Base-by-base conservation (phyloP, 2,888 invertebrate genomes). In the Euproctis similis region DNA sequence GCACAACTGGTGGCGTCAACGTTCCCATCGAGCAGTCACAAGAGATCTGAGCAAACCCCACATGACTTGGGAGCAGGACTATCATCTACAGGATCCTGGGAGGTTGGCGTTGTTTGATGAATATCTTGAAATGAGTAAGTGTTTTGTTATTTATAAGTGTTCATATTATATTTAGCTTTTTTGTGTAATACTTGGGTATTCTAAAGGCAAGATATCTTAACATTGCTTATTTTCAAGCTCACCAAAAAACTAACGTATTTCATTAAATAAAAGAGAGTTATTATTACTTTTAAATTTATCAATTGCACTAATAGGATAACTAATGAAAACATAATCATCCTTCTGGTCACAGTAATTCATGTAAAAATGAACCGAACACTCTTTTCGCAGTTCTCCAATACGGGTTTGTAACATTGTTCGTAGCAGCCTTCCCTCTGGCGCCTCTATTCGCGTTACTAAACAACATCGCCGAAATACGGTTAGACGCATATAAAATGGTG, bases 401-500 rank as follows among this genome's bases (percentile, higher is more conserved):
- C 65, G 98, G 98, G 0, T 98, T 98, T 70, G 95, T 98, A 1
- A 98, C 98, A 0, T 82, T 98, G 1, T 98, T 98, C 76, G 98
- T 98, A 35, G 97, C 97, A 0, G 98, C 98, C 0, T 98, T 98
- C 65, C 98, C 98, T 0, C 75, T 98, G 35, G 98, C 98, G 0
- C 98, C 98, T 0, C 78, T 98, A 0, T 98, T 97, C 67, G 98
- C 98, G 0, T 80, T 98, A 2, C 77, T 98, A 5, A 98, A 98
- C 76, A 99, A 98, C 65, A 91, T 98, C 14, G 94, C 96, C 0
- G 98, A 98, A 75, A 97, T 98, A 30, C 87, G 95, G 1, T 75
- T 97, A 46, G 98, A 98, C 59, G 98, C 98, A 0, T 96, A 95
- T 74, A 98, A 98, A 82, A 96, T 97, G 91, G 93, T 97, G n/a